Conservation (phyloP, 2,113 vertebrate genomes). For the Sebastes schlegelii region DNA sequence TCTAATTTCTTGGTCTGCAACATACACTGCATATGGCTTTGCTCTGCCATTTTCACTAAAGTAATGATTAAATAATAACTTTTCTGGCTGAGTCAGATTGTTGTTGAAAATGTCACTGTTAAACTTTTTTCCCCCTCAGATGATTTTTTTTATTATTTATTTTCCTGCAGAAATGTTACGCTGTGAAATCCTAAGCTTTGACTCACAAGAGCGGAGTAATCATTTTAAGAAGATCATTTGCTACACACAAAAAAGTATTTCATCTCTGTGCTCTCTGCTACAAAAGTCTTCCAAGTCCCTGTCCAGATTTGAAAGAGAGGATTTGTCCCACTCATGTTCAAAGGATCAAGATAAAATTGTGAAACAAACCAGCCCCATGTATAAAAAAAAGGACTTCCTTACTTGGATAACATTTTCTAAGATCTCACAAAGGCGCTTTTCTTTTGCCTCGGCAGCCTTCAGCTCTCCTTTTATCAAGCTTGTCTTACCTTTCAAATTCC, state of each 20-base stretch:
- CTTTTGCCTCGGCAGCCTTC: slow-evolving; percentile 47
- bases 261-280: slow-evolving; percentile 47
- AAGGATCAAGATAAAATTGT: slow-evolving; percentile 65
- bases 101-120: slow-evolving; percentile 54
- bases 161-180: slow-evolving; percentile 16
- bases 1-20: slow-evolving; percentile 63
- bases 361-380: slow-evolving; percentile 58
- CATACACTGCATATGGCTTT: slow-evolving; percentile 46
- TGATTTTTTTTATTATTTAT: slow-evolving; percentile 19
- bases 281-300: slow-evolving; percentile 53
- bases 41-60: slow-evolving; percentile 41
- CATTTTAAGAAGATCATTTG: slow-evolving; percentile 65
- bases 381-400: slow-evolving; percentile 50
- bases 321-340: slow-evolving; percentile 67
- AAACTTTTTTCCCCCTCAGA: slow-evolving; percentile 28
- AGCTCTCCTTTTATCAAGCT: slow-evolving; percentile 70
- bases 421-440: slow-evolving; percentile 64
- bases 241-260: slow-evolving; percentile 39
- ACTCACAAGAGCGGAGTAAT: slow-evolving; percentile 41
- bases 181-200: slow-evolving; percentile 50
- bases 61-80: slow-evolving; percentile 53
- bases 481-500: slow-evolving; percentile 74
- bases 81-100: slow-evolving; percentile 45
- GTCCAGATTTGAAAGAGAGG: slow-evolving; percentile 66
- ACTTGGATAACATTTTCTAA: slow-evolving; percentile 65